These are phyloP conservation scores for Echinometra lucunter DNA, from an alignment of 53 echinoderm and acorn worm species.

Conservation along the genomic window DNA sequence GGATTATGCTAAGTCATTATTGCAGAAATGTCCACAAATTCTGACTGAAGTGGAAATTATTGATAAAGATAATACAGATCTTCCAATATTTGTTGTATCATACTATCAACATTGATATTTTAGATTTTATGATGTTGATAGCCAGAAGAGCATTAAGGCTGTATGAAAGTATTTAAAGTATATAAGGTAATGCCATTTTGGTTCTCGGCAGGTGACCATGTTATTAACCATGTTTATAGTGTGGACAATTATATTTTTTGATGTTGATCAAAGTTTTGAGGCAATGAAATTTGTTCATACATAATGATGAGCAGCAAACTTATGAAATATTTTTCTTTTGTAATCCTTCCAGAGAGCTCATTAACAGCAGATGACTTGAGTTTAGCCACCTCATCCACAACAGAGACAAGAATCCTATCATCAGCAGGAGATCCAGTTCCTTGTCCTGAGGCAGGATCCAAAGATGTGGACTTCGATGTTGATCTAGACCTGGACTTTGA, in stretches of 20 bases:
- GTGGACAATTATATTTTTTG: not conserved
- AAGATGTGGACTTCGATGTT: slow-evolving; percentile 1
- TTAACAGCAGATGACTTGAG: not conserved
- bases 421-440: not conserved
- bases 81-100: too few relatives aligned
- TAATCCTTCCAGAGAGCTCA: not conserved
- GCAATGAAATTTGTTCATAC: not conserved
- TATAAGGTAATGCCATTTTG: too few relatives aligned
- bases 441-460: not conserved
- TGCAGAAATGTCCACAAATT: not conserved
- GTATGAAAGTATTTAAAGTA: too few relatives aligned
- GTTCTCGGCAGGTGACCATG: too few relatives aligned
- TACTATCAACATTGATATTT: too few relatives aligned
- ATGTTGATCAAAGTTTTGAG: not conserved
- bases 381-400: not conserved
- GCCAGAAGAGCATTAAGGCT: too few relatives aligned
- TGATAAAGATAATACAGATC: too few relatives aligned
- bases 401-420: not conserved
- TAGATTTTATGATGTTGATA: too few relatives aligned
- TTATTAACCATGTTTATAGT: not conserved
- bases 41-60: not conserved
- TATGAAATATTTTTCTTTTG: not conserved
- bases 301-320: not conserved
- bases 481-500: slow-evolving; percentile 65
- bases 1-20: not conserved